Evolutionary conservation across 1,140 invertebrate species (phyloP).

Genomic region (Ceratoteleas bidentatus): DNA sequence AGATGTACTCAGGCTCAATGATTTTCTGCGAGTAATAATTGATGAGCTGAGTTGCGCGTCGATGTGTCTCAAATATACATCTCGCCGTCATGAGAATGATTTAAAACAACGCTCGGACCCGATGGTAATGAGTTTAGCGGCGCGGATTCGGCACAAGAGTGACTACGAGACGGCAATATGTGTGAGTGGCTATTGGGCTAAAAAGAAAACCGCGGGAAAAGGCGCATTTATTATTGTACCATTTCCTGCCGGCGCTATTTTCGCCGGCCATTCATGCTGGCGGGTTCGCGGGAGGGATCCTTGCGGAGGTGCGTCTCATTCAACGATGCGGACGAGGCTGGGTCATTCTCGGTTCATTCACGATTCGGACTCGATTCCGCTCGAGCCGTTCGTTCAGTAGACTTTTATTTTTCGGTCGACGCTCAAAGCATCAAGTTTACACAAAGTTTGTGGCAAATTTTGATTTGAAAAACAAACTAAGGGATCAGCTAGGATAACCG

Average conservation of each 20-base stretch:
- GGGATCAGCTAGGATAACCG: too few relatives aligned
- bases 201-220: conserved; percentile 43
- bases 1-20: neutral
- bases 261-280: conserved; percentile 73
- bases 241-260: conserved; percentile 74
- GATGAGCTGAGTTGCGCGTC: neutral
- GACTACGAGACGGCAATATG: conserved; percentile 46
- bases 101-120: conserved; percentile 41
- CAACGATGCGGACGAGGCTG: conserved; percentile 54
- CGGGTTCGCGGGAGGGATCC: conserved; percentile 51
- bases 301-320: conserved; percentile 65
- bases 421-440: too few relatives aligned
- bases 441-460: too few relatives aligned
- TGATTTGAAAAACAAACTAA: too few relatives aligned
- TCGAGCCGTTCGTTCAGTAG: too few relatives aligned
- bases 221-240: conserved; percentile 72
- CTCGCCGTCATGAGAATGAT: conserved; percentile 14
- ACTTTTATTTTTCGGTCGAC: too few relatives aligned
- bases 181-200: conserved; percentile 25
- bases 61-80: neutral
- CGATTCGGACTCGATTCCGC: conserved; percentile 14
- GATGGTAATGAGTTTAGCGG: conserved; percentile 63
- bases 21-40: neutral
- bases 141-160: conserved; percentile 47
- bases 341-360: conserved; percentile 71